These are phyloP conservation scores for Bufo gargarizans DNA, from an alignment of 2,113 vertebrate genomes.

Conservation along the genomic window DNA sequence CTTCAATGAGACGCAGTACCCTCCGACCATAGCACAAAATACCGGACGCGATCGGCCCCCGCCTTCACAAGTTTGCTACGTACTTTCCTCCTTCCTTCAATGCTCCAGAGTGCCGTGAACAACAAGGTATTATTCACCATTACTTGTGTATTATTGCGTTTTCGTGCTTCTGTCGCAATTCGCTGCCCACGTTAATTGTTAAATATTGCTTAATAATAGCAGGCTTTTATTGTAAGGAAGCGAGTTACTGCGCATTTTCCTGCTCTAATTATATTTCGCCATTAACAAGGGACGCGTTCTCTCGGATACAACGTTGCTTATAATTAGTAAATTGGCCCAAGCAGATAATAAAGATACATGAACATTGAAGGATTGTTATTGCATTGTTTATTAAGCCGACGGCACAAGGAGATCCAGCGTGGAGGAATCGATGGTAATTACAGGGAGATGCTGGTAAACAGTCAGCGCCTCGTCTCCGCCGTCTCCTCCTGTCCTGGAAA, in stretches of 20 bases:
- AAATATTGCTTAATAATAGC: slow-evolving; percentile 40
- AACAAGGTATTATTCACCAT: slow-evolving; percentile 8
- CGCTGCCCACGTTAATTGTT: slow-evolving; percentile 36
- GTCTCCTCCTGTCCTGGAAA: not conserved
- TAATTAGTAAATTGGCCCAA: slow-evolving; percentile 49
- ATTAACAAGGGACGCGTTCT: slow-evolving; percentile 23
- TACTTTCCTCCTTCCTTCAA: not conserved
- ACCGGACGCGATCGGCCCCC: too few relatives aligned
- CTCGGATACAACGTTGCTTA: slow-evolving; percentile 1
- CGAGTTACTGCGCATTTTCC: not conserved
- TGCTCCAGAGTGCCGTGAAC: not conserved
- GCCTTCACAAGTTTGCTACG: not conserved
- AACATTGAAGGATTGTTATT: slow-evolving; percentile 41
- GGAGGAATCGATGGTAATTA: slow-evolving; percentile 24
- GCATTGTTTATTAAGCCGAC: slow-evolving; percentile 8
- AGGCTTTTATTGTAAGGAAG: slow-evolving; percentile 3
- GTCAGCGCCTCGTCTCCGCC: not conserved
- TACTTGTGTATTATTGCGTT: slow-evolving; percentile 31
- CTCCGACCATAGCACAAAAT: too few relatives aligned
- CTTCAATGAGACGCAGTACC: too few relatives aligned
- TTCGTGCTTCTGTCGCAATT: not conserved
- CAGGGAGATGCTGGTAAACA: not conserved
- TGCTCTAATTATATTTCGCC: slow-evolving; percentile 37
- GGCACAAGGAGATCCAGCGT: not conserved
- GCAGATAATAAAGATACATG: slow-evolving; percentile 44